Base-by-base conservation (phyloP, 2,888 invertebrate genomes). In the Archaeoteleia sp. region DNA sequence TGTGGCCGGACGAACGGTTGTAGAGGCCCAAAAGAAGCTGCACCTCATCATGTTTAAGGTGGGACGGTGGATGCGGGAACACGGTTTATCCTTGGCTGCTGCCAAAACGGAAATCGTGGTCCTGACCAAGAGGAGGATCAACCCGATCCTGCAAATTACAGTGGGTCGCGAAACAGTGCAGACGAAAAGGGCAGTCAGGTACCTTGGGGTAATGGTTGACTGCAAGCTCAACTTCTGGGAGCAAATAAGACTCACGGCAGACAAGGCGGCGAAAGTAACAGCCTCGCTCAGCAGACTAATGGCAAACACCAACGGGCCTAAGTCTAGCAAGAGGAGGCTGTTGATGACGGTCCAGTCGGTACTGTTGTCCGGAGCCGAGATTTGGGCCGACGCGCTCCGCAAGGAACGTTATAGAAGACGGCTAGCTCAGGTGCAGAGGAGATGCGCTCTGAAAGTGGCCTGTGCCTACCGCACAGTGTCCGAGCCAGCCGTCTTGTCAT, bases 401-500 rank as follows among this genome's bases (percentile, higher is more conserved):
- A 46, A 66, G 13, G 55, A 48, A 9, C 62, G 67, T 15, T 17
- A 72, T 7, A 58, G 55, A 7, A 34, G n/a, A n/a, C n/a, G 37
- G 27, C 70, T 74, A 15, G 58, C 65, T 0, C 8, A 45, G 0
- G 72, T 45, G 0, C 45, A 63, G n/a, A n/a, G n/a, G n/a, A 12
- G 25, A n/a, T 45, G 39, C 5, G 73, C 73, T 1, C 39, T 76
- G 5, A 42, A 70, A 17, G 54, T 67, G 1, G 54, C 69, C 2
- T 67, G 66, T 29, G 60, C 70, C 0, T 74, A 75, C 29, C 37
- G 72, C 12, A 74, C 73, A 0, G 72, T 74, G 0, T 74, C 74
- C 9, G 71, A 72, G 10, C 43, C 66, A 2, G 72, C 73, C 1
- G 51, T 53, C 6, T 37, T 73, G 70, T 35, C 8, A n/a, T 35